Base-by-base conservation (phyloP, 2,797 vertebrate species). In the Phalanger gymnotis region DNA sequence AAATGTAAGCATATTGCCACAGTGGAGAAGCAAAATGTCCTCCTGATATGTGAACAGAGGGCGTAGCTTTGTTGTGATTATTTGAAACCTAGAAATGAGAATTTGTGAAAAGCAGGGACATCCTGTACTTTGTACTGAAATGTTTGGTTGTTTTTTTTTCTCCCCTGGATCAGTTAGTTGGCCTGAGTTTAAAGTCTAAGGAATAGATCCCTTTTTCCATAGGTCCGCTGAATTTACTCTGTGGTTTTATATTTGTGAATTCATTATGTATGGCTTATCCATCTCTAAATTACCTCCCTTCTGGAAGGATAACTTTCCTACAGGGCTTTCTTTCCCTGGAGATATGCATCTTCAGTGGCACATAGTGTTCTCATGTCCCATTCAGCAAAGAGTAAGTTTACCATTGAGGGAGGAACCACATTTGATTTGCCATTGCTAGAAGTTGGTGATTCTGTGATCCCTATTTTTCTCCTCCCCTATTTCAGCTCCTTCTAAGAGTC, bases 401-500 rank as follows among this genome's bases (percentile, higher is more conserved):
- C 93, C 95, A 73, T 93, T 61, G 96, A 95, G 95, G 52, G 90
- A 97, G 92, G 90, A 93, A 98, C 97, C 96, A 95, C 0, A 0
- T 97, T 98, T 97, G 95, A 98, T 98, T 97, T 96, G 66, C 73
- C 96, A 97, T 97, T 97, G 73, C 47, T 51, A 95, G 54, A 93
- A 93, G n/a, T 96, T 92, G 95, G 56, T 94, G 93, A 54, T 94
- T 93, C 9, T 81, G 19, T 25, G 40, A 47, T 47, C 73, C 73
- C n/a, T 40, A 81, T 40, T 51, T 87, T 27, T 25, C 73, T 87
- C 0, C 9, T 28, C 53, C 11, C 25, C 47, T 98, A 97, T 97
- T 98, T 98, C 97, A 98, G 94, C 93, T 98, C 92, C 81, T 97
- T 96, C 91, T 19, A 28, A 98, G 98, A 93, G 95, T 92, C 94